phyloP scores from a whole-genome alignment of 2,797 vertebrate genomes.

The Centropyge bicolor region DNA sequence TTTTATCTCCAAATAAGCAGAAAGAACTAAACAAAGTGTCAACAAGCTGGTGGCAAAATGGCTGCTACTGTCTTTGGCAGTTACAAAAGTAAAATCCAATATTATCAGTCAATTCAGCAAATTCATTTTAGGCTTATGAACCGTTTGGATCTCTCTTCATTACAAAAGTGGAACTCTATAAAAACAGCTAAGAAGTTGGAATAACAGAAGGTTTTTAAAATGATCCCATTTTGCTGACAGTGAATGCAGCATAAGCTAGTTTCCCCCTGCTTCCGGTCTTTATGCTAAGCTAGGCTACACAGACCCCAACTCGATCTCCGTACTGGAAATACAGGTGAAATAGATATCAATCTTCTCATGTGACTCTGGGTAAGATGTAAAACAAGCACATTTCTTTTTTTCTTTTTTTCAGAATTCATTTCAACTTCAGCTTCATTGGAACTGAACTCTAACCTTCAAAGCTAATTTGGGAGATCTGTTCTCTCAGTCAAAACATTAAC shows the following conservation, averaged over 20 bases:
- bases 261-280: no score
- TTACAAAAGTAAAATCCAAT: conserved; percentile 5
- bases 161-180: background rate
- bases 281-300: background rate
- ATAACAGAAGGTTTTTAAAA: background rate
- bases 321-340: background rate
- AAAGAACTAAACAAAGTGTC: background rate
- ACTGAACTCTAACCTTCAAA: background rate
- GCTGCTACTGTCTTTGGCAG: background rate
- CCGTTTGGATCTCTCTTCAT: background rate
- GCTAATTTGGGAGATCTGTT: conserved; percentile 6
- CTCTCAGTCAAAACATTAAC: background rate
- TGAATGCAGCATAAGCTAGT: background rate
- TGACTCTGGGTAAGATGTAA: conserved; percentile 1
- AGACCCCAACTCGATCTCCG: background rate
- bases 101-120: background rate
- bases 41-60: background rate
- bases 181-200: conserved; percentile 1
- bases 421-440: background rate
- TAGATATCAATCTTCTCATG: conserved; percentile 4
- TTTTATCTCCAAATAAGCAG: background rate
- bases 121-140: background rate
- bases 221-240: background rate
- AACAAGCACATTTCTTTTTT: background rate
- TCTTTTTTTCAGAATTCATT: background rate